A percentile compares a stretch with the other conserved stretches of the same genome.
Conservation (phyloP, 37 sponge, comb jelly and placozoan species). For the Axinella damicornis region DNA sequence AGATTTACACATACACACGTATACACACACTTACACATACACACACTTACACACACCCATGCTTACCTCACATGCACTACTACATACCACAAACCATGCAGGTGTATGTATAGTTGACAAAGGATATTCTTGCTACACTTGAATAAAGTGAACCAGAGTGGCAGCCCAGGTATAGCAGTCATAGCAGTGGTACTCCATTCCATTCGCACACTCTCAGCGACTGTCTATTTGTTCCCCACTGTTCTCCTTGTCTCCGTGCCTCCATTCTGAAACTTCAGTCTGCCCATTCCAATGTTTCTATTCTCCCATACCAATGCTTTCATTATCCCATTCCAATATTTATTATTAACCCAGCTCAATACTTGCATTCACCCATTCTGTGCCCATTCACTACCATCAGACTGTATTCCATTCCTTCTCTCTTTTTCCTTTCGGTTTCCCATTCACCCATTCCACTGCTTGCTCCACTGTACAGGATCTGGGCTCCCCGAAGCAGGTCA, state of each 20-base stretch:
- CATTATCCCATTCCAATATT: too few species aligned
- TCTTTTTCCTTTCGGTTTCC: not conserved
- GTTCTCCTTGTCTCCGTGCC: not conserved
- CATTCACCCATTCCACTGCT: not conserved
- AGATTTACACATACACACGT: too few species aligned
- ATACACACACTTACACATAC: not conserved
- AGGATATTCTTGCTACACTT: slow-evolving; percentile 8
- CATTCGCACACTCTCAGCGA: not conserved
- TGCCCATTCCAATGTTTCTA: too few species aligned
- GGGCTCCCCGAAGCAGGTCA: not conserved
- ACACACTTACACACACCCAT: not conserved
- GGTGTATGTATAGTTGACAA: not conserved
- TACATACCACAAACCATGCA: too few species aligned
- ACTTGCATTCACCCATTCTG: too few species aligned
- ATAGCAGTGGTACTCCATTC: too few species aligned
- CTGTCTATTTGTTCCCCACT: not conserved
- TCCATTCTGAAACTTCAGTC: too few species aligned
- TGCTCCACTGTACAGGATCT: not conserved
- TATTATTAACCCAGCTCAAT: too few species aligned
- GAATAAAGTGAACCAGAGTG: slow-evolving; percentile 12
- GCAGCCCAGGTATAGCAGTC: not conserved
- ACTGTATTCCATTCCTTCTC: not conserved
- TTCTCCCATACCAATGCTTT: too few species aligned
- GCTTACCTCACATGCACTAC: too few species aligned
- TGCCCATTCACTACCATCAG: too few species aligned